Base-by-base conservation (phyloP, 2,797 vertebrate species). In the Ctenochaetus hawaiiensis region DNA sequence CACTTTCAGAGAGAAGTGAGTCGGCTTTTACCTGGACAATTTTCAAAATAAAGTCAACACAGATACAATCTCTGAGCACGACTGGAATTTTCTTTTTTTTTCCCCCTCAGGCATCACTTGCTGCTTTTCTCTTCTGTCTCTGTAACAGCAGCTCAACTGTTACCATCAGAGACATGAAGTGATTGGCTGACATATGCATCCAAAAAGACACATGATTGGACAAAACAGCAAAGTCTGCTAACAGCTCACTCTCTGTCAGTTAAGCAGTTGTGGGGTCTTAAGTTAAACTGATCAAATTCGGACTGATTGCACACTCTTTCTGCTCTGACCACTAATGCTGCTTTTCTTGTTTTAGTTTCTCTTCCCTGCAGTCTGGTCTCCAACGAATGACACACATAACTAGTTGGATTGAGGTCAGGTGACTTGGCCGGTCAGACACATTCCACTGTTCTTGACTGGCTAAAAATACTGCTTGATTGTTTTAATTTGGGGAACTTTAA, bases 11-110 rank as follows among this genome's bases (percentile, higher is more conserved):
- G 17, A 64, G 41, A 57, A 44, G 61, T 49, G 52, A 81, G 51
- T 51, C 52, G 37, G 49, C 18, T 56, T 41, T 72, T 75, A 61
- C 75, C 53, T 70, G 39, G 58, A 78, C 54, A 37, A 48, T 75
- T 67, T 64, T 14, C 48, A 65, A 58, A 80, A 82, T 71, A 72
- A 79, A 82, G 58, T 73, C 71, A 34, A 39, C 5, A 39, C 80
- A 52, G 69, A 70, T 81, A 70, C 81, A 77, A 64, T 63, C 37
- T 66, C 16, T 75, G 51, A 79, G 63, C 51, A 23, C 68, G 49
- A 51, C 76, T 75, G 68, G 65, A 54, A 67, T 66, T 60, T 81
- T 17, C 67, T 62, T 47, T 48, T 65, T 65, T 9, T 64, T 37
- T 53, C 7, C 56, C 64, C 43, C 49, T 61, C 57, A 66, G 49